phyloP scores from a whole-genome alignment of 2,888 invertebrate genomes.

The Aquatica leii region DNA sequence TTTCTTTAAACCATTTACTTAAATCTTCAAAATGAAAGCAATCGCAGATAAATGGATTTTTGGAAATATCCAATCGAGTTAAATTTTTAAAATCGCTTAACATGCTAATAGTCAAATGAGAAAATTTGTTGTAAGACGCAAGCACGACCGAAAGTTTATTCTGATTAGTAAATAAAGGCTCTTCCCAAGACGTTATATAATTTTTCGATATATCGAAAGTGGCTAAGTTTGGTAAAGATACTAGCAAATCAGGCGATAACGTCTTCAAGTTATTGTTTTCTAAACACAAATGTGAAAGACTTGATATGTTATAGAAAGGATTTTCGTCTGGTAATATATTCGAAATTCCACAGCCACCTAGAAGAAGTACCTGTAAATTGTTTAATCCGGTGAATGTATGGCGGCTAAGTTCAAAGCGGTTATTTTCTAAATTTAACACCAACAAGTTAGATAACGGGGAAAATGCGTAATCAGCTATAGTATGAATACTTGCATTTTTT shows the following conservation, averaged over 20 bases:
- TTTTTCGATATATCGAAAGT: slow-evolving; percentile 65
- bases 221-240: slow-evolving; percentile 60
- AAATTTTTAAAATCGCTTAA: slow-evolving; percentile 65
- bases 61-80: slow-evolving; percentile 61
- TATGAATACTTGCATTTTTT: slow-evolving; percentile 64
- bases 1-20: slow-evolving; percentile 60
- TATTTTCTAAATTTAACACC: slow-evolving; percentile 65
- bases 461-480: slow-evolving; percentile 63
- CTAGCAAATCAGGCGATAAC: slow-evolving; percentile 60
- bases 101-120: slow-evolving; percentile 66
- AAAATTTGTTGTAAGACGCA: slow-evolving; percentile 66
- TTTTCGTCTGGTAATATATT: slow-evolving; percentile 60
- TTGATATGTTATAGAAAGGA: slow-evolving; percentile 64
- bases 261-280: slow-evolving; percentile 62
- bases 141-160: slow-evolving; percentile 59
- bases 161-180: slow-evolving; percentile 62
- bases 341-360: slow-evolving; percentile 64
- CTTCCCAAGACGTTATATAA: slow-evolving; percentile 64
- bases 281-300: slow-evolving; percentile 63
- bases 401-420: slow-evolving; percentile 58
- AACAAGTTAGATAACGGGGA: slow-evolving; percentile 59
- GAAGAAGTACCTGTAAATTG: slow-evolving; percentile 61
- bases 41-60: slow-evolving; percentile 67
- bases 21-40: slow-evolving; percentile 62
- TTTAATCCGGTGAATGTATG: slow-evolving; percentile 64